Evolutionary conservation across 92 coral and sea anemone genomes (phyloP).

Genomic region (Palythoa caribaeorum): DNA sequence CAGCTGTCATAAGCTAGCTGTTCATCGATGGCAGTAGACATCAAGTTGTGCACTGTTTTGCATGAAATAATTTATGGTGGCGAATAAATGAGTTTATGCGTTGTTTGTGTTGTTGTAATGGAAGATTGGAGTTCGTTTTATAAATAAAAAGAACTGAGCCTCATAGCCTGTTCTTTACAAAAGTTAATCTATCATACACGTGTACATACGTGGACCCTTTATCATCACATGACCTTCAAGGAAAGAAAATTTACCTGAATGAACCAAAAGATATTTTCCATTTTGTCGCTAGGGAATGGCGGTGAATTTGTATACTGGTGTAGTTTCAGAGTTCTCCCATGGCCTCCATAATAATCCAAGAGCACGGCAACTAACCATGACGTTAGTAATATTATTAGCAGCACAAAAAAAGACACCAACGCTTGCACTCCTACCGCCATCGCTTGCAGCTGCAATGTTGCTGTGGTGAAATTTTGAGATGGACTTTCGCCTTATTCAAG

Average conservation of each 20-base stretch:
- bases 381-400: slow-evolving; percentile 68
- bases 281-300: slow-evolving; percentile 85
- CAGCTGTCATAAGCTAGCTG: too few relatives aligned
- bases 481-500: not conserved
- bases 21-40: too few relatives aligned
- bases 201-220: too few relatives aligned
- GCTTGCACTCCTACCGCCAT: slow-evolving; percentile 78
- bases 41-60: too few relatives aligned
- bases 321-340: slow-evolving; percentile 71
- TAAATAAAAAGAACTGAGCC: too few relatives aligned
- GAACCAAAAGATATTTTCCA: slow-evolving; percentile 94
- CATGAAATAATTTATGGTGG: too few relatives aligned
- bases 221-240: too few relatives aligned
- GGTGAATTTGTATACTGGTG: slow-evolving; percentile 76
- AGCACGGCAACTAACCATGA: slow-evolving; percentile 91
- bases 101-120: not conserved
- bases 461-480: not conserved
- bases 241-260: too few relatives aligned
- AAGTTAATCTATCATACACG: too few relatives aligned
- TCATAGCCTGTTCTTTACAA: too few relatives aligned
- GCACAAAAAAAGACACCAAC: slow-evolving; percentile 67
- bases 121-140: too few relatives aligned
- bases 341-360: slow-evolving; percentile 87
- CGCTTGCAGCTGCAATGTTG: slow-evolving; percentile 2
- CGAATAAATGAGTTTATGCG: too few relatives aligned